These are phyloP conservation scores for Eudasyphora cyanicolor DNA, from an alignment of 2,888 invertebrate genomes.

Conservation along the genomic window DNA sequence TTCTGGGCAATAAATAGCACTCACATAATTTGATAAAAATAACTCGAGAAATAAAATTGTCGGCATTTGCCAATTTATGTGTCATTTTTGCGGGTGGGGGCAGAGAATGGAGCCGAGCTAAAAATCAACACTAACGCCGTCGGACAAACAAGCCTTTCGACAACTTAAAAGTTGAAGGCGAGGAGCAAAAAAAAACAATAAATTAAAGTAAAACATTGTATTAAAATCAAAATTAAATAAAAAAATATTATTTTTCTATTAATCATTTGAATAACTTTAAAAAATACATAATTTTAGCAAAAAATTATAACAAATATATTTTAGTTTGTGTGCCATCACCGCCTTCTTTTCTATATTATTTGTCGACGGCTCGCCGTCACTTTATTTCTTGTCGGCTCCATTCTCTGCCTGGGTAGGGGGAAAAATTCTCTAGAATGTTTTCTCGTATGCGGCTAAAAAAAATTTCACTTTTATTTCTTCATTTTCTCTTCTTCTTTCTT, in stretches of 20 bases:
- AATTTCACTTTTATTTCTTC: conserved; percentile 60
- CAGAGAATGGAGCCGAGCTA: too few species aligned
- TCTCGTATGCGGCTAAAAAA: conserved; percentile 46
- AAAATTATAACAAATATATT: too few species aligned
- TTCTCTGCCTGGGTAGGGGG: background rate
- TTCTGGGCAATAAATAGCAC: background rate
- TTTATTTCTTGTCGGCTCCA: background rate
- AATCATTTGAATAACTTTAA: background rate
- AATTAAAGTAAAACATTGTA: too few species aligned
- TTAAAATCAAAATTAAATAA: too few species aligned
- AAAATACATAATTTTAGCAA: background rate
- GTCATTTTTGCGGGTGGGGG: background rate
- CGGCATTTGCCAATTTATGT: conserved; percentile 15
- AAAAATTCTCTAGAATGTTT: conserved; percentile 52
- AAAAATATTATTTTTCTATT: background rate
- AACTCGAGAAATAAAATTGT: conserved; percentile 6
- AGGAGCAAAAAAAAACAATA: too few species aligned
- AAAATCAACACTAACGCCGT: too few species aligned
- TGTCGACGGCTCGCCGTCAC: too few species aligned
- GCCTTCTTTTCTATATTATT: too few species aligned
- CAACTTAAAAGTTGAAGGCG: too few species aligned
- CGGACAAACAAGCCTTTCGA: too few species aligned
- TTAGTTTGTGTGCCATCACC: too few species aligned
- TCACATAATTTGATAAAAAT: conserved; percentile 24
- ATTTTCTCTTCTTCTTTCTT: background rate